Evolutionary conservation across 2,113 vertebrate genomes (phyloP), one percentile per base, ranked within the genome.

Genomic region (Pholis gunnellus): DNA sequence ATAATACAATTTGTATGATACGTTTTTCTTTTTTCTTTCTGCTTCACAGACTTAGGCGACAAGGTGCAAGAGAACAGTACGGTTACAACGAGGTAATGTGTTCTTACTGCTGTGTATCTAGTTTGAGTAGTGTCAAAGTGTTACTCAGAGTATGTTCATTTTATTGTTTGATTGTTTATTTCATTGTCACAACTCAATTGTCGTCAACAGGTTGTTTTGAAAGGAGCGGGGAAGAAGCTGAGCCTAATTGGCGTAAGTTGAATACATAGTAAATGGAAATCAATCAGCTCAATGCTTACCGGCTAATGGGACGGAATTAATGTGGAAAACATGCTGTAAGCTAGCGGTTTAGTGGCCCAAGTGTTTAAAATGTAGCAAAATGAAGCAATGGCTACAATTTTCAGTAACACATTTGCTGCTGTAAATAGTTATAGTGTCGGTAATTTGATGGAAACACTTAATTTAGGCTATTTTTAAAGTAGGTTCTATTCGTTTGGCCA

Each of bases 211-310:
- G 95, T 96, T 22, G 88, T 96, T 84, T 88, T 96, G 57, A 95
- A 95, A 91, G 94, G 94, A 84, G 88, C 93, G 0, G 94, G 92
- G 40, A 95, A 95, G 86, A 96, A 96, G 69, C 85, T 95, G 52
- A 95, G 94, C 72, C 94, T 96, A 40, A 91, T 96, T 81, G 95
- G 95, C 72, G 95, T 96, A 94, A 94, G 95, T 93, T 81, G 46
- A 79, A 65, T 52, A 38, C 61, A 44, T 46, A 27, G 42, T 25
- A 40, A 65, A 77, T 81, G 40, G 4, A 25, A 57, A 5, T 57
- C 54, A 25, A 57, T 57, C 25, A 3, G 29, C 38, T 8, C 11
- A 38, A 31, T 50, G 67, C 10, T 44, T 18, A 76, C 9, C 9
- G 67, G 9, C 38, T 50, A 36, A 63, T 46, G 9, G 22, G 18